Evolutionary conservation across 2,113 vertebrate species (phyloP), one percentile per base, ranked within the genome.

Genomic region (Numenius arquata): DNA sequence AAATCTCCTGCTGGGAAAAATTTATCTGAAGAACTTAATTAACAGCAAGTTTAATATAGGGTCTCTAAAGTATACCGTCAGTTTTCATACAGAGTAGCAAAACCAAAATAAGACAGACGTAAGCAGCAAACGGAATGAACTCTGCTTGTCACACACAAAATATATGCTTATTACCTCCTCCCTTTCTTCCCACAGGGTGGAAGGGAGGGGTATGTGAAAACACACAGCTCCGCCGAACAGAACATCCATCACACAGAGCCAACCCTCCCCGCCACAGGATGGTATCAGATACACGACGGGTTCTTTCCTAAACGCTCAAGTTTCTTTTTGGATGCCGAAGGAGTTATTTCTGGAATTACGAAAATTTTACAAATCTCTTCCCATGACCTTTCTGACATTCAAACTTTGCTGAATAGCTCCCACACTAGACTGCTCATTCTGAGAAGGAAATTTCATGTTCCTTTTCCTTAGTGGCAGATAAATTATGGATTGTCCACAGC

Each of bases 281-380:
- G 79, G 50, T 94, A 89, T 73, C 84, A 84, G 41, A 93, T 43
- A 68, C 21, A 38, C 32, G 6, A 73, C 0, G 30, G 56, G 92
- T 59, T 90, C 93, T 88, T 85, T 95, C 78, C 88, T 91, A 94
- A 94, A 85, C 5, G 30, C 81, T 94, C 74, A 22, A 78, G 66
- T 87, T 92, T 93, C 92, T 84, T 74, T 95, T 66, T 47, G 76
- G 73, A 96, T 90, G 85, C 73, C 26, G 0, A 92, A 90, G 41
- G 53, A 74, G 94, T 89, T 97, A 97, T 97, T 97, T 96, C 92
- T 94, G 93, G 93, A 95, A 96, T 96, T 94, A 88, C 11, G 55
- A 97, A 96, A 96, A 96, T 96, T 96, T 96, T 82, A 95, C 93
- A 91, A 93, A 96, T 96, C 95, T 96, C 94, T 97, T 97, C 97